Percentiles rank a stretch among this genome's conserved stretches.
Evolutionary conservation across 1,140 invertebrate species (phyloP).

Genomic region (Platorchestia sp.): DNA sequence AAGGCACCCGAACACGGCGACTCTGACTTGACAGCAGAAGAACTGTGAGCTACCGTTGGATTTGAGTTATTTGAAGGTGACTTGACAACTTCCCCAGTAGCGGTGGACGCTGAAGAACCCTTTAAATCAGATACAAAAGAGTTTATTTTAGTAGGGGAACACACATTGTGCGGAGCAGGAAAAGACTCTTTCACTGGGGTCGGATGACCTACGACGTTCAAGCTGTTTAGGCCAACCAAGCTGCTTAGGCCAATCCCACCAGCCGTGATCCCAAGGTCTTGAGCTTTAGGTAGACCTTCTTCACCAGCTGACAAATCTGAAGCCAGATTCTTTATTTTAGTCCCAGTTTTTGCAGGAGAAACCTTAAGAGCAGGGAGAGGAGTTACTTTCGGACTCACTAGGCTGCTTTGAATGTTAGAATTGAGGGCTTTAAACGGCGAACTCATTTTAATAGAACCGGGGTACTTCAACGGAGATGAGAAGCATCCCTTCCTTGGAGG

Average conservation of each 20-base stretch:
- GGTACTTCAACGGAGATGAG: not conserved
- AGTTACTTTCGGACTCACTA: not conserved
- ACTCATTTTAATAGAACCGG: not conserved
- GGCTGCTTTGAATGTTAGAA: not conserved
- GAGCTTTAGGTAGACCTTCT: not conserved
- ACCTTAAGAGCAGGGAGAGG: not conserved
- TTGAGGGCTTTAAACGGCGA: not conserved
- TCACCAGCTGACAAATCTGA: not conserved
- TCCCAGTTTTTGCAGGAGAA: not conserved
- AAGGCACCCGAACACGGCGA: not conserved
- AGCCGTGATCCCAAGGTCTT: too few species aligned
- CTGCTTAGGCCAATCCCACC: too few species aligned
- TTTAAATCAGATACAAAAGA: too few species aligned
- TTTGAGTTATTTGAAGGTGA: not conserved
- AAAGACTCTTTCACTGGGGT: not conserved
- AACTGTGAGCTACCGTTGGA: not conserved
- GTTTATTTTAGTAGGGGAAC: too few species aligned
- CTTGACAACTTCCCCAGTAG: not conserved
- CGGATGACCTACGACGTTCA: not conserved
- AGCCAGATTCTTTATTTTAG: not conserved
- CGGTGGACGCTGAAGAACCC: not conserved
- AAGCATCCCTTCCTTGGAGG: not conserved
- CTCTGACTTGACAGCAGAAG: not conserved
- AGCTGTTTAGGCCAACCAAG: too few species aligned
- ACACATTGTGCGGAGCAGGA: not conserved